These are phyloP conservation scores for Hipparchia semele DNA, from an alignment of 2,888 invertebrate genomes.

Conservation along the genomic window DNA sequence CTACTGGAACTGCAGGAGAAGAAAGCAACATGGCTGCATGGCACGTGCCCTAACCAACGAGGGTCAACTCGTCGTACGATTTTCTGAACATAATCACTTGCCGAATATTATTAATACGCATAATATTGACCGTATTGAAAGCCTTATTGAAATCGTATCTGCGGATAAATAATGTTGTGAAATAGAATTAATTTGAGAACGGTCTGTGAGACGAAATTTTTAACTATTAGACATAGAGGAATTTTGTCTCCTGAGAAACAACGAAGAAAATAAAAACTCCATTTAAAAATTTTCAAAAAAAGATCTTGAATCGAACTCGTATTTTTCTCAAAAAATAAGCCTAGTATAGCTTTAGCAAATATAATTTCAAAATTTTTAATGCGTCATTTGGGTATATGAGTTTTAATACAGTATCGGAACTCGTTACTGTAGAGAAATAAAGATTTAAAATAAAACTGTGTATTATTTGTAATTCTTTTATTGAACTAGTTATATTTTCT, in stretches of 20 bases:
- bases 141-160: conserved; percentile 69
- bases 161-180: conserved; percentile 34
- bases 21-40: conserved; percentile 57
- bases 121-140: conserved; percentile 67
- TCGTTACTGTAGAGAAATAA: background rate
- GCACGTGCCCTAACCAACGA: conserved; percentile 69
- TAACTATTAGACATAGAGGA: no score
- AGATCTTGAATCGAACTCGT: no score
- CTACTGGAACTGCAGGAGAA: conserved; percentile 73
- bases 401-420: background rate
- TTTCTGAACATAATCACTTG: conserved; percentile 59
- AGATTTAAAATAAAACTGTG: background rate
- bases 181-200: background rate
- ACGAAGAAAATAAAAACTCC: no score
- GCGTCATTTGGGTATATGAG: no score
- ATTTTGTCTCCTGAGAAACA: no score
- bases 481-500: background rate
- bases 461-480: background rate
- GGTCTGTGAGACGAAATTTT: no score
- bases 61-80: conserved; percentile 59
- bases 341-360: no score
- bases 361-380: no score
- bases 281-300: no score
- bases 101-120: conserved; percentile 52
- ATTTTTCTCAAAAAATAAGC: no score